Conservation (phyloP, 1,140 invertebrate genomes). For the Archegozetes longisetosus region DNA sequence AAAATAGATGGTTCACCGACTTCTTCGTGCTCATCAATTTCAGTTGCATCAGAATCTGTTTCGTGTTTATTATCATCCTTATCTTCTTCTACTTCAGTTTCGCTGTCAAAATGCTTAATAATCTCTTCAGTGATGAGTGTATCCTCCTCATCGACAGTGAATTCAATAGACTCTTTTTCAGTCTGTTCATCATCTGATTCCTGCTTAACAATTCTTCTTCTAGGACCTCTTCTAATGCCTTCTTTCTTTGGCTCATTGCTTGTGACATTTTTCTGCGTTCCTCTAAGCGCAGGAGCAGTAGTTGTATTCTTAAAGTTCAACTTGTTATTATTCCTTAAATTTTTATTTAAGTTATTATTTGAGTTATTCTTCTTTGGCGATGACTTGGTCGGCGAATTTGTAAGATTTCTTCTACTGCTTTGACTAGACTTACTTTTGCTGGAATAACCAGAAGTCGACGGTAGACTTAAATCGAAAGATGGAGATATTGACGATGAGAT, state of each 20-base stretch:
- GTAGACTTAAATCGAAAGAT: neutral
- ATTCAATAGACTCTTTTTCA: neutral
- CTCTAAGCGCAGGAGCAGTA: neutral
- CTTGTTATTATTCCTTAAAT: neutral
- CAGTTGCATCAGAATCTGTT: constrained; percentile 23
- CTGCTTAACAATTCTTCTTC: neutral
- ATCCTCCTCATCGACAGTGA: neutral
- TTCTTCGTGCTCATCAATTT: constrained; percentile 27
- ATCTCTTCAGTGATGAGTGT: constrained; percentile 1
- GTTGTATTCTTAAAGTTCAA: neutral
- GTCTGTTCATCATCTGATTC: constrained; percentile 3
- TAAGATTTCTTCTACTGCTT: neutral
- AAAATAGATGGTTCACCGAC: neutral
- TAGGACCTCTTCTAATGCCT: neutral
- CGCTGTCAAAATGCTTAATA: constrained; percentile 9
- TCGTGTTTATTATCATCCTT: constrained; percentile 7
- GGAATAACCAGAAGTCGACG: neutral
- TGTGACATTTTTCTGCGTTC: neutral
- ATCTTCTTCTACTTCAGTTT: constrained; percentile 15
- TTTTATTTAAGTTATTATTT: no score
- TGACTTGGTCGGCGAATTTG: neutral
- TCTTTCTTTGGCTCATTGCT: neutral
- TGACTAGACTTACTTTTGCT: neutral
- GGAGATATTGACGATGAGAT: neutral
- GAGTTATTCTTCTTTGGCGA: neutral